A percentile compares a stretch with the other conserved stretches of the same genome.
phyloP scores from a whole-genome alignment of 2,888 invertebrate genomes.

The Drosophila cracens region DNA sequence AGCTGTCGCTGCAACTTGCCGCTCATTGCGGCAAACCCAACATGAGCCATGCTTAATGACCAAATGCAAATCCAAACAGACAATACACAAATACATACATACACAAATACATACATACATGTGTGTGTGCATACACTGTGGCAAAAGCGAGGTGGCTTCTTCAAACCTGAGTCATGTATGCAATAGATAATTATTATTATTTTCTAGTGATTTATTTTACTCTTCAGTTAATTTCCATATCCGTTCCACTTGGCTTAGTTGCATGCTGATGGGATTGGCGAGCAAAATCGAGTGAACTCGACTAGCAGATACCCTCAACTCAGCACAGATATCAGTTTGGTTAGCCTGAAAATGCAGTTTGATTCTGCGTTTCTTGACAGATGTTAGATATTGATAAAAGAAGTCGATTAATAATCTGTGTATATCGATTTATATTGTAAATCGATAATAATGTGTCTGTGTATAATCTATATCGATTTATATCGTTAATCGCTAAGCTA shows the following conservation, averaged over 20 bases:
- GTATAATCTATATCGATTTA: not conserved
- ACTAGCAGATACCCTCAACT: not conserved
- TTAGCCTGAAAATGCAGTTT: not conserved
- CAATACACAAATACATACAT: not conserved
- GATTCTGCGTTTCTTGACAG: not conserved
- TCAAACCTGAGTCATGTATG: conserved; percentile 1
- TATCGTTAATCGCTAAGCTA: not conserved
- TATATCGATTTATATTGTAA: not conserved
- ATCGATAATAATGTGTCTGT: not conserved
- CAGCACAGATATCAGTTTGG: not conserved
- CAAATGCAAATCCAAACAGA: not conserved
- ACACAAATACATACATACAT: not conserved
- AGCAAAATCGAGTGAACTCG: not conserved
- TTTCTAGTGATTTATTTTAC: not conserved
- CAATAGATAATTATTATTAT: not conserved
- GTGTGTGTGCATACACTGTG: not conserved
- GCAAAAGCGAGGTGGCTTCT: conserved; percentile 5
- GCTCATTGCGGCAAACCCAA: conserved; percentile 34
- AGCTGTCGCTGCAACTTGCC: conserved; percentile 33
- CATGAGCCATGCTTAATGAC: conserved; percentile 27
- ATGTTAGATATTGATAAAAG: not conserved
- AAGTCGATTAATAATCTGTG: not conserved
- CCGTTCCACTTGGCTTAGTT: not conserved
- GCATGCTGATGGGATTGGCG: not conserved
- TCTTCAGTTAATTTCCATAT: not conserved